phyloP scores from a whole-genome alignment of 2,888 invertebrate genomes.

The Polydrusus cervinus region DNA sequence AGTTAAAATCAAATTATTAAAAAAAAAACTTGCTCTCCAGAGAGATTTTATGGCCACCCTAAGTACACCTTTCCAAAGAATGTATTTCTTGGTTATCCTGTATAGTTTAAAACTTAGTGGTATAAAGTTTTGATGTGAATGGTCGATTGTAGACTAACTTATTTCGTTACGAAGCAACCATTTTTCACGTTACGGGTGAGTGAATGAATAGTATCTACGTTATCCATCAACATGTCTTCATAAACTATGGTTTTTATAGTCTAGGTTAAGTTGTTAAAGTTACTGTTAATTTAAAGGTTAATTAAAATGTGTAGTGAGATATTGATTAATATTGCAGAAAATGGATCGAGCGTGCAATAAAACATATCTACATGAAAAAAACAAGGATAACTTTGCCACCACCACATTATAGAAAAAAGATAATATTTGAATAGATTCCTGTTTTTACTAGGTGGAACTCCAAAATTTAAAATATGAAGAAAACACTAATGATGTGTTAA shows the following conservation, averaged over 20 bases:
- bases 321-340: background rate
- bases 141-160: background rate
- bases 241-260: background rate
- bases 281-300: slow-evolving; percentile 2
- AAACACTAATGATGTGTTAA: too few species aligned
- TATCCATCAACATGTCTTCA: slow-evolving; percentile 2
- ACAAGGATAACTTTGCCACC: too few species aligned
- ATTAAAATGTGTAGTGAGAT: background rate
- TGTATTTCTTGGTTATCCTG: background rate
- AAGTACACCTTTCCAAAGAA: too few species aligned
- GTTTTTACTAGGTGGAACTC: too few species aligned
- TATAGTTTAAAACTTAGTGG: background rate
- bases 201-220: slow-evolving; percentile 1
- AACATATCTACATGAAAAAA: too few species aligned
- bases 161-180: background rate
- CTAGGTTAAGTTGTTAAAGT: background rate
- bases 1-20: too few species aligned
- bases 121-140: background rate
- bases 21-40: too few species aligned
- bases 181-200: slow-evolving; percentile 9
- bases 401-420: too few species aligned
- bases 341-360: background rate
- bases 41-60: too few species aligned
- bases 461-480: too few species aligned
- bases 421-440: too few species aligned